Percentiles rank a stretch among this genome's conserved stretches.
phyloP scores from a whole-genome alignment of 2,113 vertebrate species.

The Chionis minor region DNA sequence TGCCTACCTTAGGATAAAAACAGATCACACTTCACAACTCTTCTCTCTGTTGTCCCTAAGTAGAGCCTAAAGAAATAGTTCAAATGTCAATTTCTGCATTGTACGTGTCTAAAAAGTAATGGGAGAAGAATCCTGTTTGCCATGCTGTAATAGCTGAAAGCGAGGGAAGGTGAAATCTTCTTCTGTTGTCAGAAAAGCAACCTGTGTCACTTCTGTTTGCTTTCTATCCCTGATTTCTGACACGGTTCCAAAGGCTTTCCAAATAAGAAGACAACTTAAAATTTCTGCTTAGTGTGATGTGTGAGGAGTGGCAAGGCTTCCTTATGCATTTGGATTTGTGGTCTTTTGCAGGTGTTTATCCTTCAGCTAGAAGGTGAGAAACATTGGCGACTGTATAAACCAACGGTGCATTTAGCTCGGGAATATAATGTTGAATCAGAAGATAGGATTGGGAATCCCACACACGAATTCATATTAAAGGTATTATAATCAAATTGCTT shows the following conservation, averaged over 20 bases:
- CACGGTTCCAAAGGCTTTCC: neutral
- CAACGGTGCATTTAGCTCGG: conserved; percentile 81
- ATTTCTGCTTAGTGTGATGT: neutral
- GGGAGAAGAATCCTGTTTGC: neutral
- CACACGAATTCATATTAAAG: conserved; percentile 85
- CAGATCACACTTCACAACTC: neutral
- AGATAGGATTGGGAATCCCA: conserved; percentile 81
- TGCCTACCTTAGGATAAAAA: neutral
- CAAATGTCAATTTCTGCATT: neutral
- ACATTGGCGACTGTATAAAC: conserved; percentile 86
- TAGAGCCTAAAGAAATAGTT: neutral
- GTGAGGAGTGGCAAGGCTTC: neutral
- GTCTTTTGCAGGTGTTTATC: conserved; percentile 83
- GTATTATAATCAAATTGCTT: conserved; percentile 40
- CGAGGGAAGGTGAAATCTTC: neutral
- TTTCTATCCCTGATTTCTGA: neutral
- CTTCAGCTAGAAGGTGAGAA: conserved; percentile 92
- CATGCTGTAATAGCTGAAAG: neutral
- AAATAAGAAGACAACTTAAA: neutral
- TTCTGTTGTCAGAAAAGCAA: neutral
- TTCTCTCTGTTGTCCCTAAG: neutral
- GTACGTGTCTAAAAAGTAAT: neutral
- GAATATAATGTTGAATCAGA: conserved; percentile 84
- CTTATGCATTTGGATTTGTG: neutral
- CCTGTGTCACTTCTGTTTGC: neutral